These are phyloP conservation scores for Dipodomys merriami DNA, from an alignment of 2,113 vertebrate genomes.

Conservation along the genomic window DNA sequence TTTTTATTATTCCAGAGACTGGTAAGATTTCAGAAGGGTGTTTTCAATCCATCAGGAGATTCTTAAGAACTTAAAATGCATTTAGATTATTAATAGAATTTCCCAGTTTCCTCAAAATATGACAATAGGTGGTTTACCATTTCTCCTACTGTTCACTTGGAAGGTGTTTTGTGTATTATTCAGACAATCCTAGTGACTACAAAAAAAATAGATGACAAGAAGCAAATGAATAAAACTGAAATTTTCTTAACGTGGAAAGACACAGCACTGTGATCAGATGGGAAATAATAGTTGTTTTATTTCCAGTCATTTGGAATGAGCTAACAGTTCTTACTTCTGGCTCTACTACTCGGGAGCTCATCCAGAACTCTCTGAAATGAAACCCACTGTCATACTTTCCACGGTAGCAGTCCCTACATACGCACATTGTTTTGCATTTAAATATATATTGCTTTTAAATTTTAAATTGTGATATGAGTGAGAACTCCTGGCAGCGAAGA, in stretches of 20 bases:
- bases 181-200: conserved; percentile 22
- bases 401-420: conserved; percentile 52
- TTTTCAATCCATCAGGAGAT: conserved; percentile 50
- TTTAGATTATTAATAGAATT: neutral
- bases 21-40: conserved; percentile 22
- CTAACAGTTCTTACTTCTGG: conserved; percentile 42
- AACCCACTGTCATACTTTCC: conserved; percentile 59
- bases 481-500: conserved; percentile 80
- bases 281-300: conserved; percentile 66
- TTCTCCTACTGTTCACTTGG: conserved; percentile 33
- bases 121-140: conserved; percentile 51
- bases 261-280: conserved; percentile 39
- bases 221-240: conserved; percentile 65
- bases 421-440: conserved; percentile 81
- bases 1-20: neutral
- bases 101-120: conserved; percentile 61
- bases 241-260: conserved; percentile 53
- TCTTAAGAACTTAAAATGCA: conserved; percentile 45
- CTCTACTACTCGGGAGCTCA: conserved; percentile 66
- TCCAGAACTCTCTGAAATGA: conserved; percentile 74
- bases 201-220: conserved; percentile 51
- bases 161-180: conserved; percentile 52
- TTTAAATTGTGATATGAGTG: conserved; percentile 82
- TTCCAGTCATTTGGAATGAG: conserved; percentile 65
- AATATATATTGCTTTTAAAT: conserved; percentile 87